phyloP scores from a whole-genome alignment of 2,888 invertebrate genomes.

The Nephrotoma guestfalica region DNA sequence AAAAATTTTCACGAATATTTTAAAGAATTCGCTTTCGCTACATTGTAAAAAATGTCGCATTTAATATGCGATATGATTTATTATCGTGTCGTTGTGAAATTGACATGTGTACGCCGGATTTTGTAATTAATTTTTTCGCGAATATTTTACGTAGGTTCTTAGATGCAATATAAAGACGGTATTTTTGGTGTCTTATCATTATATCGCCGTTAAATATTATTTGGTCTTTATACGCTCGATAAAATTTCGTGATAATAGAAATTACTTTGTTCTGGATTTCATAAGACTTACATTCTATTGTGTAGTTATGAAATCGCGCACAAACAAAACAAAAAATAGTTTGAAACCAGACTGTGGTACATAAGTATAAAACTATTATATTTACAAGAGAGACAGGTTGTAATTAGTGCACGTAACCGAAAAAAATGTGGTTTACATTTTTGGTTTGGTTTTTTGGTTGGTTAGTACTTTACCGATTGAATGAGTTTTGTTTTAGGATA shows the following conservation, averaged over 20 bases:
- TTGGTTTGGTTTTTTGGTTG: not conserved
- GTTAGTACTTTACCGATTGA: not conserved
- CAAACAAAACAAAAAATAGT: not conserved
- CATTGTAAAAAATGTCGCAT: not conserved
- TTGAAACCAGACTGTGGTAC: not conserved
- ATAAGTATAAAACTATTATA: not conserved
- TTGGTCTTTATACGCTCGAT: not conserved
- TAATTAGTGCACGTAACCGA: not conserved
- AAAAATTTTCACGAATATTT: not conserved
- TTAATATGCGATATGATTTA: not conserved
- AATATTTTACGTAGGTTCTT: not conserved
- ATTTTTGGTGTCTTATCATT: not conserved
- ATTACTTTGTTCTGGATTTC: not conserved
- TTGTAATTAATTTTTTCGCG: not conserved
- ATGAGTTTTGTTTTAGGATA: not conserved
- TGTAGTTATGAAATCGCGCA: not conserved
- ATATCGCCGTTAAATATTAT: not conserved
- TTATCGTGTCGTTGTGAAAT: not conserved
- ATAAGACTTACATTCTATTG: not conserved
- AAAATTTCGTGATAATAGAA: too few relatives aligned
- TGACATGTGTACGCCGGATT: not conserved
- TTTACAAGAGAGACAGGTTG: not conserved
- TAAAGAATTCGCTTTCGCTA: not conserved
- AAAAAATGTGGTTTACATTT: not conserved
- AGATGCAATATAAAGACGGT: not conserved